phyloP scores from a whole-genome alignment of 2,797 vertebrate species.

The Pitangus sulphuratus region DNA sequence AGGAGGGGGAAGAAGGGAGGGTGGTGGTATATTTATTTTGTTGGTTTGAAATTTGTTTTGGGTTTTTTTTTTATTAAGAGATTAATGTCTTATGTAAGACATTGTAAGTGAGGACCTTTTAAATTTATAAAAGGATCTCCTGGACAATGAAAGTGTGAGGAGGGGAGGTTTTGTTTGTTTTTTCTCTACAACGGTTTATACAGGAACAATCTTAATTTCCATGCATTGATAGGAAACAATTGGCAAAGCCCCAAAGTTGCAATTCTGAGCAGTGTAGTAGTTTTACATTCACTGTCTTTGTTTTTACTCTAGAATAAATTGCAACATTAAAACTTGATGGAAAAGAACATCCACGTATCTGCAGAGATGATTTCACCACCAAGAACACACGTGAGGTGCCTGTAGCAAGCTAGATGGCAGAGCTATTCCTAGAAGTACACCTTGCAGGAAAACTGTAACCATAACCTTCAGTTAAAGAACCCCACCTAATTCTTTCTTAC shows the following conservation, averaged over 20 bases:
- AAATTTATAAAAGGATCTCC: not conserved
- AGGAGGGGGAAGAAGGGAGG: too few species aligned
- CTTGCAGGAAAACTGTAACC: not conserved
- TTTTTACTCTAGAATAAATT: conserved; percentile 36
- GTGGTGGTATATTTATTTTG: not conserved
- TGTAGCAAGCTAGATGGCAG: not conserved
- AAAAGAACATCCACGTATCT: not conserved
- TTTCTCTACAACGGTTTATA: not conserved
- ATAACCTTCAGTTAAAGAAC: not conserved
- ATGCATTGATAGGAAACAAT: not conserved
- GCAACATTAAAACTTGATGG: not conserved
- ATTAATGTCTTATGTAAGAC: not conserved
- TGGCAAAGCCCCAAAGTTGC: not conserved
- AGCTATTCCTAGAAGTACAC: not conserved
- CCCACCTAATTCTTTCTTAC: not conserved
- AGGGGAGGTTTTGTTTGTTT: not conserved
- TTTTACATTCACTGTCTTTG: not conserved
- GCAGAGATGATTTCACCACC: not conserved
- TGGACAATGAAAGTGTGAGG: not conserved
- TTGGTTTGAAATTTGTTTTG: not conserved
- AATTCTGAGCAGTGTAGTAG: not conserved
- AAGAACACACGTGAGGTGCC: accelerated
- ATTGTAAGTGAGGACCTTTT: not conserved
- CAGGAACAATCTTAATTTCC: not conserved
- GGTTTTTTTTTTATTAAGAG: not conserved